phyloP scores from a whole-genome alignment of 30 jellyfish, hydroid and myxozoan genomes.

The Aurelia coerulea region DNA sequence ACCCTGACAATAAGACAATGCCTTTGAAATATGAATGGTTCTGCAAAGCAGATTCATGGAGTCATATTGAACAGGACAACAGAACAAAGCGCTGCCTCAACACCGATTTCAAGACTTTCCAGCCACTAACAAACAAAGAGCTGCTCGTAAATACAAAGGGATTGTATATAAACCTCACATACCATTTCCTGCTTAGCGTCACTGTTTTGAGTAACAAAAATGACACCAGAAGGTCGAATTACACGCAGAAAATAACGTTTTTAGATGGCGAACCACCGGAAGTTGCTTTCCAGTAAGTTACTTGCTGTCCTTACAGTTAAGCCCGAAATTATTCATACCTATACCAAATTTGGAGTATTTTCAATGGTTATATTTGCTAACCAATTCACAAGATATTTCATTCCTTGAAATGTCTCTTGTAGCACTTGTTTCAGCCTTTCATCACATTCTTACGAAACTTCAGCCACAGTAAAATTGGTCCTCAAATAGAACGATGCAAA shows the following conservation, averaged over 20 bases:
- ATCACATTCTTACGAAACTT: too few relatives aligned
- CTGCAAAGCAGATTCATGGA: constrained; percentile 27
- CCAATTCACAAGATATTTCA: too few relatives aligned
- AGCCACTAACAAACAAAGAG: neutral
- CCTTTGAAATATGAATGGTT: constrained; percentile 55
- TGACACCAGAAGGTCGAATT: constrained; percentile 21
- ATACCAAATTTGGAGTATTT: too few relatives aligned
- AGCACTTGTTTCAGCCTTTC: too few relatives aligned
- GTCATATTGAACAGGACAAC: neutral
- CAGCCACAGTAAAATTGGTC: too few relatives aligned
- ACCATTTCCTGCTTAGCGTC: constrained; percentile 37
- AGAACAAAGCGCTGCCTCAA: constrained; percentile 1
- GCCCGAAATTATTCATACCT: too few relatives aligned
- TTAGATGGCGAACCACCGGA: constrained; percentile 63
- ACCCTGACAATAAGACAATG: constrained; percentile 65
- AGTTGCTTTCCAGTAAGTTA: constrained; percentile 65
- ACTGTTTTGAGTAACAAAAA: neutral
- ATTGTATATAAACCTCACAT: constrained; percentile 5
- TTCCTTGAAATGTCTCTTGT: too few relatives aligned
- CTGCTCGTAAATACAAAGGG: constrained; percentile 11
- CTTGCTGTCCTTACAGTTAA: too few relatives aligned
- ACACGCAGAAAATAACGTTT: constrained; percentile 36
- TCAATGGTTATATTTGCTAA: too few relatives aligned
- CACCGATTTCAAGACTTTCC: constrained; percentile 9
- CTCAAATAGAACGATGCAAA: too few relatives aligned